phyloP scores from a whole-genome alignment of 2,888 invertebrate species.

The Tenthredo mesomela region DNA sequence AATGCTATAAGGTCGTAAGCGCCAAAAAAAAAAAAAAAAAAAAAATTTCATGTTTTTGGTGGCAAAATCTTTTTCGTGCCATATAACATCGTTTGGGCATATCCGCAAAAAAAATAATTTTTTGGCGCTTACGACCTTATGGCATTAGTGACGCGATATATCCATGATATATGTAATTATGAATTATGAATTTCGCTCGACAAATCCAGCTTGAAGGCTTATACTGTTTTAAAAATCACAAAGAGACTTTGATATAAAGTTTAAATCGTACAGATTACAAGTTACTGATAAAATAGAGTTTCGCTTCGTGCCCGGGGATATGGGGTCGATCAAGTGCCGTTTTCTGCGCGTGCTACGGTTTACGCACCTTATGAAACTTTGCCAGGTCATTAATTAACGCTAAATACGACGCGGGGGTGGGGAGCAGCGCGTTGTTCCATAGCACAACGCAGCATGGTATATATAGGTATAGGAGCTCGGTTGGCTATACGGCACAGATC shows the following conservation, averaged over 20 bases:
- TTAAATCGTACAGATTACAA: constrained; percentile 32
- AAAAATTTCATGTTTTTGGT: too few species aligned
- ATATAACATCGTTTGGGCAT: too few species aligned
- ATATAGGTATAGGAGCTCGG: neutral
- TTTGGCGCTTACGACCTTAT: too few species aligned
- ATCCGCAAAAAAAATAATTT: too few species aligned
- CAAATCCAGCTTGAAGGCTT: neutral
- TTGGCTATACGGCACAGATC: neutral
- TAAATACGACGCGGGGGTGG: constrained; percentile 36
- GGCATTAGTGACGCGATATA: too few species aligned
- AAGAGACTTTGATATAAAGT: constrained; percentile 32
- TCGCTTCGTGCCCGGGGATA: neutral
- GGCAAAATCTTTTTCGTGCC: too few species aligned
- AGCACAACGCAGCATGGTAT: too few species aligned
- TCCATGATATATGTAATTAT: neutral
- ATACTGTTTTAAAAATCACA: constrained; percentile 43
- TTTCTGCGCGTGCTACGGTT: constrained; percentile 14
- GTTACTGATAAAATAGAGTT: neutral
- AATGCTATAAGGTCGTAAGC: too few species aligned
- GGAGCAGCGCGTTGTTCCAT: too few species aligned
- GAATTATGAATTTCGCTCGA: neutral
- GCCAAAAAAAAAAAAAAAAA: too few species aligned
- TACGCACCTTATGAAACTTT: constrained; percentile 48
- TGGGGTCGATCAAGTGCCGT: constrained; percentile 36
- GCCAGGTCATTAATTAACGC: constrained; percentile 45